These are phyloP conservation scores for Himantopus leucocephalus DNA, from an alignment of 2,113 vertebrate species.

Conservation along the genomic window DNA sequence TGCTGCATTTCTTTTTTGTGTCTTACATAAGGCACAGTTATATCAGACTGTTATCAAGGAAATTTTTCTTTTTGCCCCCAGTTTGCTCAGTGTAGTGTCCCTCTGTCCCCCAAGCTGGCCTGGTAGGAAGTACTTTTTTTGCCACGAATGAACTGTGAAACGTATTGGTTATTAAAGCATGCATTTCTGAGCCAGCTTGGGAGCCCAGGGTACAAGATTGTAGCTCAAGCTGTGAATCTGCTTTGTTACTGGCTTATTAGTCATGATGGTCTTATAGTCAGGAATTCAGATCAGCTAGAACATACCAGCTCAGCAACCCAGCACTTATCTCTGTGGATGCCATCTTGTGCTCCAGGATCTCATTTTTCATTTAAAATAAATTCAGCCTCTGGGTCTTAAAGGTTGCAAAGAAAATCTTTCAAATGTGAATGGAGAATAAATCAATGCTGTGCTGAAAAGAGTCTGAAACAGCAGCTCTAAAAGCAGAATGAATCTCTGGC, in stretches of 20 bases:
- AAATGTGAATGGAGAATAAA: constrained; percentile 48
- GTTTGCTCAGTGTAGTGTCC: constrained; percentile 34
- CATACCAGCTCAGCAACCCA: constrained; percentile 44
- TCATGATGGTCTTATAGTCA: constrained; percentile 52
- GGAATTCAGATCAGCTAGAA: constrained; percentile 59
- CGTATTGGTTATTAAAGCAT: constrained; percentile 49
- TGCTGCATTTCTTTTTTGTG: constrained; percentile 15
- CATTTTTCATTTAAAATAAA: constrained; percentile 66
- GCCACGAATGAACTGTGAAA: constrained; percentile 49
- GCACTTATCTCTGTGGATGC: constrained; percentile 56
- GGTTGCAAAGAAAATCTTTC: constrained; percentile 51
- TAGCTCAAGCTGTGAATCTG: constrained; percentile 49
- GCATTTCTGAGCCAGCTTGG: constrained; percentile 62
- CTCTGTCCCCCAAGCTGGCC: constrained; percentile 57
- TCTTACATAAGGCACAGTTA: constrained; percentile 25
- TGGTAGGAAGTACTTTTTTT: constrained; percentile 43
- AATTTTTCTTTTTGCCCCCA: constrained; percentile 12
- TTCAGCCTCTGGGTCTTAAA: constrained; percentile 47
- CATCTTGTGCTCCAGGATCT: constrained; percentile 58
- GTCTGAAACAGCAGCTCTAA: constrained; percentile 31
- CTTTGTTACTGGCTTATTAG: constrained; percentile 56
- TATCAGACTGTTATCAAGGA: background rate
- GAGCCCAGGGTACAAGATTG: constrained; percentile 56
- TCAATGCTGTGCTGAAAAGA: constrained; percentile 30
- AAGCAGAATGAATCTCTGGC: constrained; percentile 24